Evolutionary conservation across 2,797 vertebrate species (phyloP).

Genomic region (Danio tinwini): DNA sequence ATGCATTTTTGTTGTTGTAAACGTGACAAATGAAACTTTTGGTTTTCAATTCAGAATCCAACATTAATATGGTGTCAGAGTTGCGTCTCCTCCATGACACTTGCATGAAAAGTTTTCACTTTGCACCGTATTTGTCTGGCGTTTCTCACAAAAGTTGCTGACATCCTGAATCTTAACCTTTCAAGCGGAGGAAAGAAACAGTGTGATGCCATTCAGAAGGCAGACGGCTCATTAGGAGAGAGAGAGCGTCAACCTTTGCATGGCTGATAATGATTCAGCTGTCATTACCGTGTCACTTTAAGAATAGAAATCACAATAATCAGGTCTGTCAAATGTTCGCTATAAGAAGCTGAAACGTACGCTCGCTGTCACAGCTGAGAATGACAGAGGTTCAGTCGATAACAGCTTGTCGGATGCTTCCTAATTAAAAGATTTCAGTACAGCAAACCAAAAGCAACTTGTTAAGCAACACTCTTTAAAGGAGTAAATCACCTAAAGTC

Average conservation of each 20-base stretch:
- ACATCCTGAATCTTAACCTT: conserved; percentile 56
- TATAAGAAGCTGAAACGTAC: background rate
- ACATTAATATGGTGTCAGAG: background rate
- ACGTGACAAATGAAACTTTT: background rate
- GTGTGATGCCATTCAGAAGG: conserved; percentile 47
- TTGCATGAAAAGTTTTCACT: conserved; percentile 6
- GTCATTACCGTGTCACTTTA: conserved; percentile 55
- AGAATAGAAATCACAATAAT: conserved; percentile 59
- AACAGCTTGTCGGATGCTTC: background rate
- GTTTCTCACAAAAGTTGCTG: conserved; percentile 48
- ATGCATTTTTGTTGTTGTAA: background rate
- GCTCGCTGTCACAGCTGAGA: conserved; percentile 16
- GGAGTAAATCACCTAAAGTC: background rate
- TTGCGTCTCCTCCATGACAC: background rate
- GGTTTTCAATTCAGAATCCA: background rate
- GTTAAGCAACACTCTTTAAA: background rate
- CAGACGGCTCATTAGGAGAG: conserved; percentile 56
- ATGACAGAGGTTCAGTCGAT: conserved; percentile 24
- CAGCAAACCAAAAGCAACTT: background rate
- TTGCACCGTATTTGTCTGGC: conserved; percentile 25
- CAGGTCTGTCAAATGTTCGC: conserved; percentile 49
- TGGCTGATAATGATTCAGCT: conserved; percentile 56
- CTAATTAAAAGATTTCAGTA: background rate
- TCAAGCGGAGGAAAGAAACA: conserved; percentile 45
- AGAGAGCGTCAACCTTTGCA: conserved; percentile 53